A percentile compares a stretch with the other conserved stretches of the same genome.
Evolutionary conservation across 1,140 invertebrate genomes (phyloP).

Genomic region (Paraescarpia echinospica): DNA sequence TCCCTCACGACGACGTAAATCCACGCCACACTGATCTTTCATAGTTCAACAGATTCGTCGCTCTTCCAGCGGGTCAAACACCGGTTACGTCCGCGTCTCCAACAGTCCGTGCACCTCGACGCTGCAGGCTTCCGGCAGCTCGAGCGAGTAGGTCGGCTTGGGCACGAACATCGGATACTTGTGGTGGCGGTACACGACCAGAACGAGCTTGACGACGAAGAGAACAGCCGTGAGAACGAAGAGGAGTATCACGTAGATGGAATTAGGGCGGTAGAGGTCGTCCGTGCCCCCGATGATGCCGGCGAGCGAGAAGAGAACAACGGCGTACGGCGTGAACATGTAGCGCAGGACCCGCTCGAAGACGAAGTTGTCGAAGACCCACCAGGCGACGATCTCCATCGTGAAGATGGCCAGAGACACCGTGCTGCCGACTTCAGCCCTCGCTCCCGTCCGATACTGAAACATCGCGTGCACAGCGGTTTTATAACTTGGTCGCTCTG

Average conservation of each 20-base stretch:
- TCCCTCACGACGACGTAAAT: too few relatives aligned
- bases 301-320: constrained; percentile 24
- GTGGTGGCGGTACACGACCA: constrained; percentile 20
- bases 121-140: background rate
- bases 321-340: constrained; percentile 28
- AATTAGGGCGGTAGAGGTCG: constrained; percentile 10
- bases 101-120: constrained; percentile 11
- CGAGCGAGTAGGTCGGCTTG: background rate
- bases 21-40: too few relatives aligned
- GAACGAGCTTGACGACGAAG: constrained; percentile 14
- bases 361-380: constrained; percentile 29
- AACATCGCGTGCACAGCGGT: background rate
- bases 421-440: constrained; percentile 19
- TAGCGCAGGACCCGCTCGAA: constrained; percentile 24
- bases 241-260: constrained; percentile 23
- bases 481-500: too few relatives aligned
- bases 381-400: constrained; percentile 28
- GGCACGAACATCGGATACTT: constrained; percentile 21
- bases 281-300: constrained; percentile 18
- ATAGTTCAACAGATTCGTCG: too few relatives aligned
- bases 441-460: constrained; percentile 24
- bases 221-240: constrained; percentile 21
- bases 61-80: too few relatives aligned
- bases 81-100: background rate
- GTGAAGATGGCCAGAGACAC: constrained; percentile 26